Conservation (phyloP, 2,888 invertebrate genomes). For the Glyphotaelius pellucidus region DNA sequence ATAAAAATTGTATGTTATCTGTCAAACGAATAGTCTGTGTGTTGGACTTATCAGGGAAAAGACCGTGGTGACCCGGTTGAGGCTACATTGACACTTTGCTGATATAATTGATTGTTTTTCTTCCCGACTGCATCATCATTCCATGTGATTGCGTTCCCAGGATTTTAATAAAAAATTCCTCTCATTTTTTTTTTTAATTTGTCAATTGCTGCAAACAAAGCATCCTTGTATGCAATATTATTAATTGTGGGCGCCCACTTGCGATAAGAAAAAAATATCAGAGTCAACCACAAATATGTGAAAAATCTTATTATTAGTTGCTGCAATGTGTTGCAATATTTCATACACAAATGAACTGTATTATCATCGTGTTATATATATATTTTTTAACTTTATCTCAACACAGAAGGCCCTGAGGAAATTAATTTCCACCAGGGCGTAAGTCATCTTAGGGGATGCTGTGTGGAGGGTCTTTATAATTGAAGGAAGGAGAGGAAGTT, state of each 20-base stretch:
- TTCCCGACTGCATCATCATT: conserved; percentile 44
- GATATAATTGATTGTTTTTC: conserved; percentile 23
- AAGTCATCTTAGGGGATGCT: too few relatives aligned
- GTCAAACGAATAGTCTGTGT: not conserved
- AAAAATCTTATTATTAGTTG: not conserved
- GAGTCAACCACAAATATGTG: not conserved
- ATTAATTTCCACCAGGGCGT: too few relatives aligned
- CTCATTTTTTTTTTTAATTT: not conserved
- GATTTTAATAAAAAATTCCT: not conserved
- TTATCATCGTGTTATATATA: not conserved
- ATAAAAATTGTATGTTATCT: conserved; percentile 17
- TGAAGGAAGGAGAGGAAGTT: too few relatives aligned
- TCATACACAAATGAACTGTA: not conserved
- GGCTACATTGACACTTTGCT: conserved; percentile 32
- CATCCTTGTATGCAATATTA: not conserved
- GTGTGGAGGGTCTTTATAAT: too few relatives aligned
- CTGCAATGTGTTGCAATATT: not conserved
- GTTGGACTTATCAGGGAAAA: conserved; percentile 17
- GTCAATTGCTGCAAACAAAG: not conserved
- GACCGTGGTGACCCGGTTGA: conserved; percentile 22
- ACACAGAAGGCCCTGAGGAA: too few relatives aligned
- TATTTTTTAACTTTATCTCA: not conserved
- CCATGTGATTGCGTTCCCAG: not conserved
- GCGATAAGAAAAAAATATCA: too few relatives aligned
- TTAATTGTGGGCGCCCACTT: not conserved